Evolutionary conservation across 2,888 invertebrate genomes (phyloP).

Genomic region (Brachylomia viminalis): DNA sequence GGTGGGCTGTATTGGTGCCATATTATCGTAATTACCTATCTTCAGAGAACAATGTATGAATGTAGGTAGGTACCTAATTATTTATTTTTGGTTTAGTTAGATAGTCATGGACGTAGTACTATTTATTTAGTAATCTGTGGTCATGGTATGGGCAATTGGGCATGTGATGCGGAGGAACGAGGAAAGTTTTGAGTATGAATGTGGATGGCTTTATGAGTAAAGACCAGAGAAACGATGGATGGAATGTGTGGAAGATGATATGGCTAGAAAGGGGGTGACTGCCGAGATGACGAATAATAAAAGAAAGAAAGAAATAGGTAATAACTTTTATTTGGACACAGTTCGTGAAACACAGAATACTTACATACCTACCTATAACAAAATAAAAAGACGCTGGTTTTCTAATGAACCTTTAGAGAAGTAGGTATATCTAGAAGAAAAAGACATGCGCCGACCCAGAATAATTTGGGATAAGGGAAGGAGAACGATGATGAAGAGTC

Average conservation of each 20-base stretch:
- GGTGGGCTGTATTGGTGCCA: background rate
- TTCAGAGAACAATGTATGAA: background rate
- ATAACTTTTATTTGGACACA: no score
- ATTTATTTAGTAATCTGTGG: no score
- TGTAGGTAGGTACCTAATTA: background rate
- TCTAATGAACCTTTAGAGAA: no score
- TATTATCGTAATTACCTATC: background rate
- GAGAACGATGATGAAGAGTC: no score
- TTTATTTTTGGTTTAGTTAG: background rate
- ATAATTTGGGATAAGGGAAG: no score
- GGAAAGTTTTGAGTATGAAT: background rate
- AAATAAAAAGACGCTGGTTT: no score
- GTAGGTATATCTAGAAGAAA: no score
- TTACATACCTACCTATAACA: no score
- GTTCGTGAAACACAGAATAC: no score
- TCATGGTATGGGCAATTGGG: background rate
- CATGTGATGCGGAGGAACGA: background rate
- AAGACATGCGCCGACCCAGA: no score
- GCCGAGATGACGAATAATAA: background rate
- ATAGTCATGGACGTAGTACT: no score
- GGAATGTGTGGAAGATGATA: background rate
- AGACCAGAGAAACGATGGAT: background rate
- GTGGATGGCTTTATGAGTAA: background rate
- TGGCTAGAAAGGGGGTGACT: background rate
- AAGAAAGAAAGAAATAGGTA: no score